Evolutionary conservation across 1,140 invertebrate genomes (phyloP).

Genomic region (Sitodiplosis mosellana): DNA sequence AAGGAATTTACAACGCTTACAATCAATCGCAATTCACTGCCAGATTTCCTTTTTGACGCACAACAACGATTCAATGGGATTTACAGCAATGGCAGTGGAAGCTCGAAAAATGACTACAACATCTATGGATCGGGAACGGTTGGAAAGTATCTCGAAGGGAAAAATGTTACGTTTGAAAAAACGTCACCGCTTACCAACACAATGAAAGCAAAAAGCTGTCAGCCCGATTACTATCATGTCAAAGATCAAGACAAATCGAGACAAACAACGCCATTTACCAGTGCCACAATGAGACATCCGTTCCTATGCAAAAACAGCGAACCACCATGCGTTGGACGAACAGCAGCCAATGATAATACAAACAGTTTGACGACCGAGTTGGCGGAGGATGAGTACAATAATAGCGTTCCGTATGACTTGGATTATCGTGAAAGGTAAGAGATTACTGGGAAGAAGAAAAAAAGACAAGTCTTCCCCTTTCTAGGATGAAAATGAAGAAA

Average conservation of each 20-base stretch:
- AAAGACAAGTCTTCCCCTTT: too few relatives aligned
- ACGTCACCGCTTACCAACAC: background rate
- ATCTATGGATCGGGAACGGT: slow-evolving; percentile 15
- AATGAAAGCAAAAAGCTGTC: background rate
- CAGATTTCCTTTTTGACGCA: slow-evolving; percentile 19
- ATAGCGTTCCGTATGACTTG: slow-evolving; percentile 17
- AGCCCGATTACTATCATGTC: background rate
- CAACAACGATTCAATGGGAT: slow-evolving; percentile 15
- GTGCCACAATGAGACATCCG: slow-evolving; percentile 17
- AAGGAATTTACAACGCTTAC: slow-evolving; percentile 21
- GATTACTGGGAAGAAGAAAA: too few relatives aligned
- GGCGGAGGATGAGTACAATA: slow-evolving; percentile 14
- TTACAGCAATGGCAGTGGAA: slow-evolving; percentile 17
- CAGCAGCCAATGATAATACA: slow-evolving; percentile 14
- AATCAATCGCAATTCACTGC: slow-evolving; percentile 20
- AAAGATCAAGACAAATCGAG: background rate
- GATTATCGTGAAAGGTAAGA: slow-evolving; percentile 8
- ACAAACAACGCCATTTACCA: slow-evolving; percentile 1
- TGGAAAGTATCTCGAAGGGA: slow-evolving; percentile 10
- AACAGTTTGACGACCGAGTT: slow-evolving; percentile 23
- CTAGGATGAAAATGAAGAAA: too few relatives aligned
- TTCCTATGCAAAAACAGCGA: slow-evolving; percentile 2
- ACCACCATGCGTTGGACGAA: slow-evolving; percentile 9
- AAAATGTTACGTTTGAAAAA: background rate
- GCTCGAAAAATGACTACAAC: slow-evolving; percentile 14